Evolutionary conservation across 2,797 vertebrate genomes (phyloP).

Genomic region (Diglossa cyanea): DNA sequence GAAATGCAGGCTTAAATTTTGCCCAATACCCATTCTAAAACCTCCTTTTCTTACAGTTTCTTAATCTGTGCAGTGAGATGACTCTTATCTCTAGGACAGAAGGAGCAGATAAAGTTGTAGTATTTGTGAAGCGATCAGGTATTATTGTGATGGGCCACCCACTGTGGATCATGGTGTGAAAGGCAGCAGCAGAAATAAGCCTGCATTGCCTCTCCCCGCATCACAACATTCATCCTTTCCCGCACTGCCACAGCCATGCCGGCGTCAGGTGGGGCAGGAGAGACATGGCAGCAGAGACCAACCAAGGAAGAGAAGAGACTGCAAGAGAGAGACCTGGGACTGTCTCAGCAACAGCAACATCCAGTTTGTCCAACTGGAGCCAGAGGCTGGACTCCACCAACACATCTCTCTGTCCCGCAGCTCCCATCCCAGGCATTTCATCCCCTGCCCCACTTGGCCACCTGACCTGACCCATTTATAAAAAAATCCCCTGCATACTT

Average conservation of each 20-base stretch:
- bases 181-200: background rate
- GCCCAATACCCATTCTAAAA: background rate
- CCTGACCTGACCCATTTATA: background rate
- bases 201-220: accelerated
- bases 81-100: background rate
- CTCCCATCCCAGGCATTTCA: background rate
- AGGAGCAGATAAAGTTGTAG: background rate
- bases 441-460: background rate
- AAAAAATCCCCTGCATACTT: background rate
- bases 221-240: accelerated
- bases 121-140: background rate
- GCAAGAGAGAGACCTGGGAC: background rate
- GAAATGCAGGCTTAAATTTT: slow-evolving; percentile 4
- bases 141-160: background rate
- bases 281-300: accelerated
- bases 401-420: accelerated
- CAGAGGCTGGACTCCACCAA: accelerated
- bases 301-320: background rate
- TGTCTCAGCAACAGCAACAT: background rate
- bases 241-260: accelerated
- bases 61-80: background rate
- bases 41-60: slow-evolving; percentile 7
- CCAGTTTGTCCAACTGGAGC: background rate
- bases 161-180: background rate
- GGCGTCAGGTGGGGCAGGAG: background rate